Percentiles rank a stretch among this genome's conserved stretches.
These are phyloP conservation scores for Acholoe squamosa DNA, from an alignment of 2,888 invertebrate genomes.

Conservation along the genomic window DNA sequence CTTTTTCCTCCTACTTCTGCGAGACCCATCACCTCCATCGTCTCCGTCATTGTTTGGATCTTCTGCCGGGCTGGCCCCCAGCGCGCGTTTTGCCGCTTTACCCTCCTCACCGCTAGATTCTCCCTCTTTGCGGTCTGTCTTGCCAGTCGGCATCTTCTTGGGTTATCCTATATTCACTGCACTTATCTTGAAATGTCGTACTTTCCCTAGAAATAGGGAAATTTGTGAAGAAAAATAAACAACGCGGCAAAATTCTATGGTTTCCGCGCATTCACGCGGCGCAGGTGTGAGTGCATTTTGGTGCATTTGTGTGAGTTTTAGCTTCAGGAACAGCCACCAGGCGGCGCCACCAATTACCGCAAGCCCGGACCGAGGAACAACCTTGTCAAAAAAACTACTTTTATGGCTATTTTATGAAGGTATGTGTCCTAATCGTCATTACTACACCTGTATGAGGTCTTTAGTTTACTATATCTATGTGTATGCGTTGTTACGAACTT, in stretches of 20 bases:
- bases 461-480: too few relatives aligned
- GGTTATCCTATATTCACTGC: background rate
- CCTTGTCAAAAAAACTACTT: too few relatives aligned
- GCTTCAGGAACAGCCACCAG: background rate
- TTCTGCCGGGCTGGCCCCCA: slow-evolving; percentile 29
- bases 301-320: background rate
- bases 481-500: too few relatives aligned
- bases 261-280: slow-evolving; percentile 27
- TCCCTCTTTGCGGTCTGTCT: slow-evolving; percentile 41
- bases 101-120: slow-evolving; percentile 49
- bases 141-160: slow-evolving; percentile 41
- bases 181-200: background rate
- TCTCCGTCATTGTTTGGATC: background rate
- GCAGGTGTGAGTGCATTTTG: background rate
- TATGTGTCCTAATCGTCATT: too few relatives aligned
- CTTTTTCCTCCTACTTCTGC: slow-evolving; percentile 33
- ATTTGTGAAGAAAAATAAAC: background rate
- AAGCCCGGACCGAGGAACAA: too few relatives aligned
- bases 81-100: background rate
- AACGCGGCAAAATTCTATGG: slow-evolving; percentile 7
- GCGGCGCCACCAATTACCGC: background rate
- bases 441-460: too few relatives aligned
- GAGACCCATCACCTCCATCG: background rate
- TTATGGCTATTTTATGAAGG: too few relatives aligned
- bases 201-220: background rate